phyloP scores from a whole-genome alignment of 64 coral and sea anemone genomes.

The Montipora cactus region DNA sequence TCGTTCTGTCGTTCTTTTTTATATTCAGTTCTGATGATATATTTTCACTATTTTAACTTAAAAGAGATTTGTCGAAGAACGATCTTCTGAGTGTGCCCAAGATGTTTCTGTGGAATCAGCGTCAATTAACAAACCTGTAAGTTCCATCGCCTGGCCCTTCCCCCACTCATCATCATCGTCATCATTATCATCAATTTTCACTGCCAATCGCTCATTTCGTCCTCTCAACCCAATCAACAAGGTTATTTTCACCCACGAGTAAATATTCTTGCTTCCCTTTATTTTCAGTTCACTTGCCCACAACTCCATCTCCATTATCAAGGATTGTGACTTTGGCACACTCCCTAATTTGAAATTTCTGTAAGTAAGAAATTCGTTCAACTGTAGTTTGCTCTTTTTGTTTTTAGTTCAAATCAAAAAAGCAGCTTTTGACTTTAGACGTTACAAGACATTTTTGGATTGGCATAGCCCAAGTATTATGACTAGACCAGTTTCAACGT shows the following conservation, averaged over 20 bases:
- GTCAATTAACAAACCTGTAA: slow-evolving; percentile 24
- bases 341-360: not conserved
- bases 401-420: no score
- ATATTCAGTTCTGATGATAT: no score
- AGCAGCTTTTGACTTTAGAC: no score
- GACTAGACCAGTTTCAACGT: no score
- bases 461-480: no score
- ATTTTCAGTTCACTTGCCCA: not conserved
- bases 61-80: slow-evolving; percentile 6
- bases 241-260: not conserved
- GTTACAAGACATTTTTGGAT: no score
- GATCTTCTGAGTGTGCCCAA: not conserved
- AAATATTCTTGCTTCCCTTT: not conserved
- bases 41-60: not conserved
- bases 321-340: slow-evolving; percentile 2
- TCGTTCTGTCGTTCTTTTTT: no score
- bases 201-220: not conserved
- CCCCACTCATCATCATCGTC: no score
- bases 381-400: no score
- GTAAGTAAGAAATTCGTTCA: not conserved
- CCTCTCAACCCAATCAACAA: not conserved
- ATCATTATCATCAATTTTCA: no score
- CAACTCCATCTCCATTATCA: not conserved
- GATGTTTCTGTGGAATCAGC: slow-evolving; percentile 16
- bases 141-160: not conserved